A percentile compares a stretch with the other conserved stretches of the same genome.
Conservation (phyloP, 2,888 invertebrate species). For the Pseudoips prasinana region DNA sequence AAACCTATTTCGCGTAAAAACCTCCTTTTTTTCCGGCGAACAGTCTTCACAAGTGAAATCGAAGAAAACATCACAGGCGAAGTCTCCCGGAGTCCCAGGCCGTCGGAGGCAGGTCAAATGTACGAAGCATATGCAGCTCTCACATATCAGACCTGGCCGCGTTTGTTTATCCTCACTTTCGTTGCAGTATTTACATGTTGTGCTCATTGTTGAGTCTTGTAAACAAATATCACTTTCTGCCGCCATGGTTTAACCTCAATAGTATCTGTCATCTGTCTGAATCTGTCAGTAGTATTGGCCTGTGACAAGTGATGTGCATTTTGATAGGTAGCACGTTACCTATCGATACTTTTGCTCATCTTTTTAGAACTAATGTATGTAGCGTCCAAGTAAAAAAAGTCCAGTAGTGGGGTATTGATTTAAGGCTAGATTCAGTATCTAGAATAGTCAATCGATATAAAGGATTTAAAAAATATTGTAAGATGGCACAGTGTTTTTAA, state of each 20-base stretch:
- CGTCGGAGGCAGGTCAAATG: constrained; percentile 86
- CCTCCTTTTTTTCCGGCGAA: constrained; percentile 78
- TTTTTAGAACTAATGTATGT: too few relatives aligned
- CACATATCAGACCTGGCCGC: constrained; percentile 84
- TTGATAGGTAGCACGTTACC: too few relatives aligned
- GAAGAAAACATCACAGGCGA: constrained; percentile 89
- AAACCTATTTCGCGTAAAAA: constrained; percentile 84
- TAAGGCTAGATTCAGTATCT: too few relatives aligned
- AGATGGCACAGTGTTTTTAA: too few relatives aligned
- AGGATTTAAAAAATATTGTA: too few relatives aligned
- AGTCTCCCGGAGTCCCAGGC: constrained; percentile 86
- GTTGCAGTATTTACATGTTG: constrained; percentile 83
- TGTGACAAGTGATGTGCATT: neutral
- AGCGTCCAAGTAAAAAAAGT: too few relatives aligned
- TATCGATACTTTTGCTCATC: too few relatives aligned
- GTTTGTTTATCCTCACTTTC: constrained; percentile 75
- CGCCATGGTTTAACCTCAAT: constrained; percentile 24
- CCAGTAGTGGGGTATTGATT: too few relatives aligned
- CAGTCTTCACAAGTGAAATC: constrained; percentile 86
- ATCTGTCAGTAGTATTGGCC: constrained; percentile 1
- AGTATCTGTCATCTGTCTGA: too few relatives aligned
- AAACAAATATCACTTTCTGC: constrained; percentile 19
- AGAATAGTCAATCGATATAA: too few relatives aligned
- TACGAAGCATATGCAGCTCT: constrained; percentile 80
- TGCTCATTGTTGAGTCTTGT: constrained; percentile 24